These are phyloP conservation scores for Anniella stebbinsi DNA, from an alignment of 2,797 vertebrate genomes.

Conservation along the genomic window DNA sequence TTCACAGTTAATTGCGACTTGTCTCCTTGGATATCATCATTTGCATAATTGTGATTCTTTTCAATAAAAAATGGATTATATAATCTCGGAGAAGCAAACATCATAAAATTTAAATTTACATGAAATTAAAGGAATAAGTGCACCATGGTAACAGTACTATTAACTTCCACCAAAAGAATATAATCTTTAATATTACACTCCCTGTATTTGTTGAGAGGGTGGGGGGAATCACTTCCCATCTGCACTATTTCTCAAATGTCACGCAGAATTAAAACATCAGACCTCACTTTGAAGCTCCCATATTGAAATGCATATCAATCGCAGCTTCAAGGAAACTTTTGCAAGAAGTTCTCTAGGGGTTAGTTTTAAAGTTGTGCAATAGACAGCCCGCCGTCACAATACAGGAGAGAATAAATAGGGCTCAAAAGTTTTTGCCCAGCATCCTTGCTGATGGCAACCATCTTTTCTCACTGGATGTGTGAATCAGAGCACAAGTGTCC, in stretches of 20 bases:
- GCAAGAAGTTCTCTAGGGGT: constrained; percentile 59
- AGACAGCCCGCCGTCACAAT: constrained; percentile 16
- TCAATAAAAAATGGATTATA: constrained; percentile 80
- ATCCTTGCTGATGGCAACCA: background rate
- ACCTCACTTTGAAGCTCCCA: constrained; percentile 66
- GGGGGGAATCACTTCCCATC: constrained; percentile 63
- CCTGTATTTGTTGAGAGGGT: constrained; percentile 62
- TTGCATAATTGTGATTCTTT: constrained; percentile 81
- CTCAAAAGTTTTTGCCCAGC: background rate
- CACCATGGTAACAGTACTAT: constrained; percentile 76
- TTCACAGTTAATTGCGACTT: constrained; percentile 80
- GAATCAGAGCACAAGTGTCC: background rate
- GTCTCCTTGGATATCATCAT: constrained; percentile 80
- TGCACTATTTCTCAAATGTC: constrained; percentile 71
- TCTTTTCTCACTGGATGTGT: background rate
- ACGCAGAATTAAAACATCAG: constrained; percentile 77
- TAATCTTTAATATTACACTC: constrained; percentile 73
- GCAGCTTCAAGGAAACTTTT: constrained; percentile 62
- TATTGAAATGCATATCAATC: constrained; percentile 69
- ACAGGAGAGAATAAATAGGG: background rate
- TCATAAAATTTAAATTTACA: constrained; percentile 81
- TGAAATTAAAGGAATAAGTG: constrained; percentile 80
- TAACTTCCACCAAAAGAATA: constrained; percentile 76
- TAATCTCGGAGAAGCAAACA: constrained; percentile 80
- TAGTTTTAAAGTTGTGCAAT: constrained; percentile 45